Evolutionary conservation across 1,140 invertebrate genomes (phyloP), one percentile per base, ranked within the genome.

Genomic region (Achatina immaculata): DNA sequence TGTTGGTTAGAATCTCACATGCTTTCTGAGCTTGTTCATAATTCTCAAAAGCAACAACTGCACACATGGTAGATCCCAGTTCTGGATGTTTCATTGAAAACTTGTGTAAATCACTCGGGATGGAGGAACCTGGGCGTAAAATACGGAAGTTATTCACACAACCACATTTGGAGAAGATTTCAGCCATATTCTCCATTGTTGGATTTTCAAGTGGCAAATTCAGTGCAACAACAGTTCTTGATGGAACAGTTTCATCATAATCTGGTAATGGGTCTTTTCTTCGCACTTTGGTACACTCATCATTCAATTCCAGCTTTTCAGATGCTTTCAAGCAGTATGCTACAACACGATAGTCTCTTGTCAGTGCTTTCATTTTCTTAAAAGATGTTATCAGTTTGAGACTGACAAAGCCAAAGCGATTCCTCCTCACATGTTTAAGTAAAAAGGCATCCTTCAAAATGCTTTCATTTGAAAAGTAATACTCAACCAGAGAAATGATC

Each of bases 361-460:
- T 97, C 45, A 98, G 91, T 19, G 89, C 86, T 84, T 91, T 92
- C 38, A 98, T 96, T 68, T 96, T 94, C 88, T 98, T 90, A 78
- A 92, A 92, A 85, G 96, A 97, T 0, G 96, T 97, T 74, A 98
- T 97, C 55, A 99, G 92, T 90, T 98, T 98, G 14, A 98, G 92
- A 43, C 96, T 97, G 0, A 99, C 97, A 91, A 95, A 98, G 19
- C 97, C 97, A 90, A 97, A 96, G 90, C 97, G 98, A 89, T 98
- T 98, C 34, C 97, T 93, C 45, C 96, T 94, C 3, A 98, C 96
- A 90, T 98, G 97, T 90, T 98, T 99, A 48, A 98, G 90, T 9
- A 99, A 92, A 90, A 99, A 99, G 2, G 97, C 96, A 89, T 99
- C 97, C 90, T 98, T 98, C 0, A 96, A 94, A 80, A 99, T 96